Evolutionary conservation across 2,797 vertebrate species (phyloP), one percentile per base, ranked within the genome.

Genomic region (Moxostoma hubbsi): DNA sequence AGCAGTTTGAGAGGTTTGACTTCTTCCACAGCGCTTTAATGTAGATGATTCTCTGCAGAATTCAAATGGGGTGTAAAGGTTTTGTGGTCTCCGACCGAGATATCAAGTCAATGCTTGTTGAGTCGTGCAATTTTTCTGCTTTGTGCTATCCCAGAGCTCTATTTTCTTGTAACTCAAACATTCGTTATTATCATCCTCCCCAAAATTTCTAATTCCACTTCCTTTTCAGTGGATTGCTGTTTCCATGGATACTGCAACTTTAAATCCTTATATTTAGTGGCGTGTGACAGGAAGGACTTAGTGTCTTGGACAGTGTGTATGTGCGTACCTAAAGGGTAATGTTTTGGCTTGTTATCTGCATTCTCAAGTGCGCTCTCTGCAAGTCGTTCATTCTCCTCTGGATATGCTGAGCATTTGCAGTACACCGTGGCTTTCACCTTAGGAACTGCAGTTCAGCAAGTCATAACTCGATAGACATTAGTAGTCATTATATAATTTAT

Each of bases 341-440:
- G 88, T 84, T 93, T 95, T 96, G 75, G 81, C 57, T 81, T 90
- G 77, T 86, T 89, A 59, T 87, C 87, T 87, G 87, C 88, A 82
- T 89, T 94, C 71, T 92, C 91, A 78, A 98, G 88, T 53, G 94
- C 96, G 89, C 93, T 93, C 73, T 91, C 91, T 85, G 98, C 92
- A 75, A 98, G 92, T 74, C 84, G 84, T 89, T 98, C 96, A 11
- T 98, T 98, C 92, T 99, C 97, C 88, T 98, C 94, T 1, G 91
- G 88, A 85, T 93, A 94, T 82, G 95, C 72, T 0, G 97, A 99
- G 85, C 95, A 97, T 18, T 97, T 98, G 89, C 96, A 96, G 89
- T 98, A 98, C 83, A 99, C 92, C 89, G 97, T 88, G 1, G 93
- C 93, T 90, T 96, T 94, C 65, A 94, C 95, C 91, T 94, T 95